These are phyloP conservation scores for Protomyctophum bolini DNA, from an alignment of 2,113 vertebrate species.

Conservation along the genomic window DNA sequence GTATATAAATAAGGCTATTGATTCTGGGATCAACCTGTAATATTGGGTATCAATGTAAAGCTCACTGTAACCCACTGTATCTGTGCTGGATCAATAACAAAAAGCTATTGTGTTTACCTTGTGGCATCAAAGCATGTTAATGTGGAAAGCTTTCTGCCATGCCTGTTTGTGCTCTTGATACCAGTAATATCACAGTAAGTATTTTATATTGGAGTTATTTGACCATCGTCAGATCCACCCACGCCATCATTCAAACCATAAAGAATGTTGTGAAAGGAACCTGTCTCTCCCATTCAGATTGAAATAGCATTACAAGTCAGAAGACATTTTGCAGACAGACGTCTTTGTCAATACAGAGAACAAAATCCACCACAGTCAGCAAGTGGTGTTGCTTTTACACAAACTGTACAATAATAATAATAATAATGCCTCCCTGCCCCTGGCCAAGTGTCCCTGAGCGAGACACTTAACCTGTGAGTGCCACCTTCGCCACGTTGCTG, in stretches of 20 bases:
- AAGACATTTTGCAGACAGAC: slow-evolving; percentile 34
- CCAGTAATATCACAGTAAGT: too few species aligned
- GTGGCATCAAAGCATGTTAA: background rate
- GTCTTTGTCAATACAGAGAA: slow-evolving; percentile 36
- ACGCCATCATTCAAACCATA: slow-evolving; percentile 21
- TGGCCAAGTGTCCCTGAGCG: too few species aligned
- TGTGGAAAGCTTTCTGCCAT: background rate
- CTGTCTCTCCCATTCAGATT: slow-evolving; percentile 33
- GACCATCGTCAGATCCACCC: slow-evolving; percentile 7
- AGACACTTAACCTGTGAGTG: too few species aligned
- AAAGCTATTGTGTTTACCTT: background rate
- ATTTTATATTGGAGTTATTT: too few species aligned
- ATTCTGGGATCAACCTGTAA: background rate
- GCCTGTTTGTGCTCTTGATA: background rate
- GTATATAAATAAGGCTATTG: background rate
- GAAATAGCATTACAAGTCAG: slow-evolving; percentile 30
- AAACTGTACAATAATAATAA: too few species aligned
- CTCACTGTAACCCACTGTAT: slow-evolving; percentile 1
- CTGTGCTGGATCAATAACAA: slow-evolving; percentile 6
- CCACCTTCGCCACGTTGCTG: too few species aligned
- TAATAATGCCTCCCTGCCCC: too few species aligned
- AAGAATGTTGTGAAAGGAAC: slow-evolving; percentile 27
- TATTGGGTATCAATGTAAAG: background rate
- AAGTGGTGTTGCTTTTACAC: background rate
- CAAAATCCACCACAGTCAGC: slow-evolving; percentile 32